Base-by-base conservation (phyloP, 1,140 invertebrate genomes). In the Drosophila eugracilis region DNA sequence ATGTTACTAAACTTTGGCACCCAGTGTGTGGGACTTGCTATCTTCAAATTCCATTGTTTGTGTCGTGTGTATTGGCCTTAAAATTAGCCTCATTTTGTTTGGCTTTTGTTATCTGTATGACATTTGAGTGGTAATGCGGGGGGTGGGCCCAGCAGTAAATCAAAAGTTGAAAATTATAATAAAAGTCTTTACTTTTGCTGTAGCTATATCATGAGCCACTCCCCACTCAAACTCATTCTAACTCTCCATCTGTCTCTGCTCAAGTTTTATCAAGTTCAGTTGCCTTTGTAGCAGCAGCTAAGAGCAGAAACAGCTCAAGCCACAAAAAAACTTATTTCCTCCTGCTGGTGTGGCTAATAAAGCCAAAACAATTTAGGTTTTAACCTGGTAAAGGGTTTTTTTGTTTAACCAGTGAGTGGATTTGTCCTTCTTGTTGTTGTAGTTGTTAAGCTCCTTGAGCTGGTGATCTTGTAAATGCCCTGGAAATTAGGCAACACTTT, bases 121-220 rank as follows among this genome's bases (percentile, higher is more conserved):
- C 73, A 55, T 49, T 49, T 55, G 14, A 12, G 54, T 30, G 17
- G 50, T 28, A 21, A 12, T 32, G 48, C 10, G 22, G n/a, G 28
- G 55, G 57, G 34, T 47, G 59, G 59, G 62, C 60, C 22, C 41
- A 30, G 83, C 78, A 78, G 83, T 88, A 88, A 88, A 88, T 88
- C 83, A 88, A 88, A 88, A 88, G 83, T 88, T 88, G 78, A 78
- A 88, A 88, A 88, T 88, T 88, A 88, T 88, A 88, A 88, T 88
- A 88, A 88, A 88, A 78, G n/a, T n/a, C n/a, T n/a, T 88, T 78
- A 78, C 83, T 88, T 83, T 73, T 83, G 75, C 60, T 77, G 73
- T 78, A 57, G 67, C 73, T 85, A 85, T 85, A 85, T 86, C 81
- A 85, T 85, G 69, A 39, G 19, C 10, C 32, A 12, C 44, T 12